These are phyloP conservation scores for Acropora yongei DNA, from an alignment of 64 coral and sea anemone genomes.

Conservation along the genomic window DNA sequence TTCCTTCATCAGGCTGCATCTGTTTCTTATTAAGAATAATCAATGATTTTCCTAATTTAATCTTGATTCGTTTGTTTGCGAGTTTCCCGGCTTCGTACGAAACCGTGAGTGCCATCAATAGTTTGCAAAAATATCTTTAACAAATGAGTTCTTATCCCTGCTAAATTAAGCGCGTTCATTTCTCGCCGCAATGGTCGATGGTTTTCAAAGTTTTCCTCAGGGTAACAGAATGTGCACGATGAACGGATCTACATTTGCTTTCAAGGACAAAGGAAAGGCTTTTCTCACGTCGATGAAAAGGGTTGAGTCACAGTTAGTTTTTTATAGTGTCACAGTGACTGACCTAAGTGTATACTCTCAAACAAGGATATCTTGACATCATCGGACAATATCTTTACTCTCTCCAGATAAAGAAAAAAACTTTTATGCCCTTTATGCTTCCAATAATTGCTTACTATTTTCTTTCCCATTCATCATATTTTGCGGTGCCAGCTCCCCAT, in stretches of 20 bases:
- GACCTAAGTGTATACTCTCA: background rate
- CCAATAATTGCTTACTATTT: background rate
- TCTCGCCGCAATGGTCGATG: too few species aligned
- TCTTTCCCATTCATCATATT: background rate
- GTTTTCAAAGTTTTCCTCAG: too few species aligned
- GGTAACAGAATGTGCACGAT: too few species aligned
- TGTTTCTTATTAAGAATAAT: background rate
- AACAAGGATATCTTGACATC: background rate
- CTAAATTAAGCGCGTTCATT: too few species aligned
- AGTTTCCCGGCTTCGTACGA: too few species aligned
- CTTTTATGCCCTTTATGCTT: background rate
- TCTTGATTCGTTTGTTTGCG: too few species aligned
- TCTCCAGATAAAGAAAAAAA: background rate
- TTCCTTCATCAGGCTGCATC: background rate
- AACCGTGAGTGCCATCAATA: too few species aligned
- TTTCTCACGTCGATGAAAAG: too few species aligned
- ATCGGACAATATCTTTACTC: background rate
- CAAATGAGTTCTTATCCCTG: too few species aligned
- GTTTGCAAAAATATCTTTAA: too few species aligned
- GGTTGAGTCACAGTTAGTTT: background rate
- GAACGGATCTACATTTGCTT: too few species aligned
- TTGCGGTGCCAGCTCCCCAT: background rate
- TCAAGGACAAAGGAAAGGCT: too few species aligned
- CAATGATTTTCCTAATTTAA: background rate
- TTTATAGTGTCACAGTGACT: background rate